Base-by-base conservation (phyloP, 2,113 vertebrate genomes). In the Leuciscus idus region DNA sequence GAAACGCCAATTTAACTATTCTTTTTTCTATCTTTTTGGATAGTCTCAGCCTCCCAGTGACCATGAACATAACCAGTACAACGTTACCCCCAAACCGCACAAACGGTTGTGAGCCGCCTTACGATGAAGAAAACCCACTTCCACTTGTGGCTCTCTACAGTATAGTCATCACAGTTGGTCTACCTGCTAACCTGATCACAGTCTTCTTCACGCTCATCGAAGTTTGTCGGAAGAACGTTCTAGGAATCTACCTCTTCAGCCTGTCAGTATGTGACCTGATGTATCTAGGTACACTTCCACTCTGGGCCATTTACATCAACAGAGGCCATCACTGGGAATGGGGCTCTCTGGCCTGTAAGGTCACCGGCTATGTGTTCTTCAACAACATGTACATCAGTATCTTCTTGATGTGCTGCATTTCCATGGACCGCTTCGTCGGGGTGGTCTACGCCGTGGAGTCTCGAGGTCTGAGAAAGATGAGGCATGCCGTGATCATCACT, bases 321-420 rank as follows among this genome's bases (percentile, higher is more conserved):
- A 28, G 86, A 0, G 0, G 4, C 0, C 97, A 97, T 91, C 81
- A 6, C 1, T 97, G 98, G 98, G 83, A 57, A 5, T 88, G 97
- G 30, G 95, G 96, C 73, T 7, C 68, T 39, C 1, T 0, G 0
- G 81, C 92, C 48, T 99, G 98, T 92, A 93, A n/a, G 55, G 0
- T 93, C 30, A 96, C 95, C 0, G 96, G 95, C 50, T 98, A 94
- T 80, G 72, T 98, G 52, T 99, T 99, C 57, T 99, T 99, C 92
- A 98, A 97, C 93, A 99, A 97, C 92, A 96, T 99, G 92, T 99
- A 99, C 75, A 77, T 97, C 86, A 99, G 98, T 84, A 97, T 99
- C 84, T 91, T 95, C 0, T 84, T 99, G 21, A 91, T 99, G 85
- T 98, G 97, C 81, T 94, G 97, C 84, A 91, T 99, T 86, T 97